These are phyloP conservation scores for Pocillopora damicornis DNA, from an alignment of 64 coral and sea anemone genomes.

Conservation along the genomic window DNA sequence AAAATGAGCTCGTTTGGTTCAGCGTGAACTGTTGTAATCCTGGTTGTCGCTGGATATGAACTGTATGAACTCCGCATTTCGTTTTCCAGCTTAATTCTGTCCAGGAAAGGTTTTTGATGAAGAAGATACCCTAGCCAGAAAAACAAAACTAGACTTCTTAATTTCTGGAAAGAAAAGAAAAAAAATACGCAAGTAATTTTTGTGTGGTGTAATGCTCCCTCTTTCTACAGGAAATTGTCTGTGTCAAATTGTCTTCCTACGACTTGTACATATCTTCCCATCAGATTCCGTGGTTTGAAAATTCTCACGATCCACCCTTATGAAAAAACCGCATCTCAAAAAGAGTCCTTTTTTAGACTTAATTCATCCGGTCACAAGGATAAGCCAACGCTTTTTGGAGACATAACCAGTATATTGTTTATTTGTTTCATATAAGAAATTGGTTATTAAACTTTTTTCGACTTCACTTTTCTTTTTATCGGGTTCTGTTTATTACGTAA, in stretches of 20 bases:
- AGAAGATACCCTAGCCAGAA: neutral
- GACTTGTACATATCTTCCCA: too few relatives aligned
- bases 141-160: neutral
- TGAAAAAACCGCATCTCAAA: neutral
- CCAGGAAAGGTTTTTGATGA: neutral
- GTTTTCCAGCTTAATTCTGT: neutral
- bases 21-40: neutral
- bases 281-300: too few relatives aligned
- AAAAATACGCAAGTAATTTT: too few relatives aligned
- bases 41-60: neutral
- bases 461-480: neutral
- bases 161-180: neutral
- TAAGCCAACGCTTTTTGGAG: neutral
- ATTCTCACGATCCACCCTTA: neutral
- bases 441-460: neutral
- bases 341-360: neutral
- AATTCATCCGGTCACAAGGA: neutral
- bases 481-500: neutral
- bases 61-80: neutral
- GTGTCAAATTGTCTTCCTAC: too few relatives aligned
- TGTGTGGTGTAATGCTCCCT: too few relatives aligned
- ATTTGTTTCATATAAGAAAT: neutral
- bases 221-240: too few relatives aligned
- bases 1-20: neutral
- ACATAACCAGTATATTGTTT: neutral